These are phyloP conservation scores for Malaclemys terrapin DNA, from an alignment of 2,113 vertebrate species.

Conservation along the genomic window DNA sequence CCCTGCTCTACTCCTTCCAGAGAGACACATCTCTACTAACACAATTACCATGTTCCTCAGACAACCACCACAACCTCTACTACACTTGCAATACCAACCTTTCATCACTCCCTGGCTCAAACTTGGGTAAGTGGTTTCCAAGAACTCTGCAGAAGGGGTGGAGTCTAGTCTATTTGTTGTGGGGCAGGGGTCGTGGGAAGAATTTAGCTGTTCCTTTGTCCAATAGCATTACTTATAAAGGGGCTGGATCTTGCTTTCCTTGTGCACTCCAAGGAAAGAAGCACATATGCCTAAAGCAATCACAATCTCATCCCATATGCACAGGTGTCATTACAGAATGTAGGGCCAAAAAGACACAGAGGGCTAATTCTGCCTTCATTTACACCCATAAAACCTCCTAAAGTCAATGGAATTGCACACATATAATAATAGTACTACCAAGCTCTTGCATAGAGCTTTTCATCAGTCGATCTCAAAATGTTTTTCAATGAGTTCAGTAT, in stretches of 20 bases:
- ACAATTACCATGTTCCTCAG: background rate
- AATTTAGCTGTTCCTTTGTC: background rate
- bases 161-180: background rate
- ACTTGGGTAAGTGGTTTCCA: background rate
- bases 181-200: background rate
- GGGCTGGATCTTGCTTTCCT: background rate
- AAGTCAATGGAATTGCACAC: background rate
- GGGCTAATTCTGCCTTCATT: background rate
- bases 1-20: background rate
- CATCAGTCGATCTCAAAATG: background rate
- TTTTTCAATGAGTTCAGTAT: background rate
- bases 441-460: background rate
- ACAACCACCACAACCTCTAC: background rate
- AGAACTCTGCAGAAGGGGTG: background rate
- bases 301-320: background rate
- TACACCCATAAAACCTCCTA: background rate
- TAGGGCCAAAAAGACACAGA: background rate
- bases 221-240: background rate
- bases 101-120: background rate
- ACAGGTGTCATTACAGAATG: background rate
- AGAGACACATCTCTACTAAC: background rate
- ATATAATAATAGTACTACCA: background rate
- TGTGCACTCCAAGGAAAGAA: accelerated
- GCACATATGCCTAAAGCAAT: background rate
- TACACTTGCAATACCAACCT: background rate